Evolutionary conservation across 2,888 invertebrate genomes (phyloP), one percentile per base, ranked within the genome.

Genomic region (Seira ritae): DNA sequence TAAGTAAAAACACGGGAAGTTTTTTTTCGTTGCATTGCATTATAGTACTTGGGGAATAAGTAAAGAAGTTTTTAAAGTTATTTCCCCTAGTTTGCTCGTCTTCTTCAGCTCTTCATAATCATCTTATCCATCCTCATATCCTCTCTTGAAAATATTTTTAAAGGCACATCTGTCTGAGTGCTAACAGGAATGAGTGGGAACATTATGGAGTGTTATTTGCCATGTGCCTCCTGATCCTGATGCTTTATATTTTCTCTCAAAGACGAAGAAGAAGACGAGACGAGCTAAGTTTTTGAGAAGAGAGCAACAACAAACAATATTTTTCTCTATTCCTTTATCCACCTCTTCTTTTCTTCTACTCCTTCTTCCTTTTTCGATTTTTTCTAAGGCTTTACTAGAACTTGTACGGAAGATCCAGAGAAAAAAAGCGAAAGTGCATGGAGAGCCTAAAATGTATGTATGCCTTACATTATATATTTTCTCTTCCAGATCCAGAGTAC

Each of bases 111-210:
- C 17, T n/a, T 78, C 23, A 24, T 74, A 23, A 67, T 12, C 60
- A 50, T 37, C 37, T 20, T 60, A 73, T 62, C 23, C 62, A 60
- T 76, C 76, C 60, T 68, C 31, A 31, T 46, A 46, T 77, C 37
- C 62, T 80, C 75, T 80, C 75, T 31, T 4, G 31, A 75, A 75
- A 81, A 75, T 70, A 81, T 75, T 73, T 81, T 81, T 81, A 20
- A 81, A 81, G 81, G 76, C 82, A 82, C 82, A 82, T 82, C 82
- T 82, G 82, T 77, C 76, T 72, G 68, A 76, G 76, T 76, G 82
- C 67, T 82, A 82, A 82, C 76, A 71, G 82, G 77, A 77, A 72
- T 77, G 82, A 82, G 31, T 76, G 22, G 19, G 82, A 50, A 77
- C 82, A 82, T 82, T 82, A 82, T 72, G 23, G 72, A 82, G 82